Base-by-base conservation (phyloP, 2,113 vertebrate species). In the Tympanuchus pallidicinctus region DNA sequence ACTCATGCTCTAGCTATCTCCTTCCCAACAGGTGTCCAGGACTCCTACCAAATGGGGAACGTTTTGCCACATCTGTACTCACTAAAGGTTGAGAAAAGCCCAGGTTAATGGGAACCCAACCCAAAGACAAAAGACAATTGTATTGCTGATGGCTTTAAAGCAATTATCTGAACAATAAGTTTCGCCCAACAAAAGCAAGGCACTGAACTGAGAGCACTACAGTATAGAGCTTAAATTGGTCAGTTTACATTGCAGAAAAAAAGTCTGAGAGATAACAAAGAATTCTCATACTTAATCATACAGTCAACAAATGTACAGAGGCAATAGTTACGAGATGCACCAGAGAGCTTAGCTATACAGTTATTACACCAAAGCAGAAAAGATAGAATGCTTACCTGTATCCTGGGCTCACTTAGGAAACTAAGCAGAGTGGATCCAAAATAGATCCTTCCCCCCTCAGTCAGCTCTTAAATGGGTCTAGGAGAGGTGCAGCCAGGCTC, bases 201-300 rank as follows among this genome's bases (percentile, higher is more conserved):
- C 45, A 48, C 24, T 74, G 43, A 88, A 86, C 56, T 67, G 13
- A 0, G 14, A 88, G 71, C 64, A 42, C 10, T 59, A 32, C 75
- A 77, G 14, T 18, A 30, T n/a, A 88, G 40, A 10, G 19, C 67
- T 89, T 85, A 92, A 89, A 78, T 36, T 30, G 30, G 13, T 48
- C 69, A 60, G 36, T 77, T 93, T 67, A 83, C 28, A 43, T 10
- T 30, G 57, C 32, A 92, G 65, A 30, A 56, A 94, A 93, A 80
- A 64, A 78, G 6, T 8, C 50, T 61, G 66, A 85, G 81, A 91
- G 84, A 76, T 59, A 93, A 94, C 52, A 57, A 86, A 81, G 86
- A 93, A 57, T 13, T 32, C 69, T 36, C 10, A 52, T 81, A 42
- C 63, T 60, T 82, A 83, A 40, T 40, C 12, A 13, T 40, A 40